Evolutionary conservation across 1,140 invertebrate genomes (phyloP).

Genomic region (Rhopalosiphum padi): DNA sequence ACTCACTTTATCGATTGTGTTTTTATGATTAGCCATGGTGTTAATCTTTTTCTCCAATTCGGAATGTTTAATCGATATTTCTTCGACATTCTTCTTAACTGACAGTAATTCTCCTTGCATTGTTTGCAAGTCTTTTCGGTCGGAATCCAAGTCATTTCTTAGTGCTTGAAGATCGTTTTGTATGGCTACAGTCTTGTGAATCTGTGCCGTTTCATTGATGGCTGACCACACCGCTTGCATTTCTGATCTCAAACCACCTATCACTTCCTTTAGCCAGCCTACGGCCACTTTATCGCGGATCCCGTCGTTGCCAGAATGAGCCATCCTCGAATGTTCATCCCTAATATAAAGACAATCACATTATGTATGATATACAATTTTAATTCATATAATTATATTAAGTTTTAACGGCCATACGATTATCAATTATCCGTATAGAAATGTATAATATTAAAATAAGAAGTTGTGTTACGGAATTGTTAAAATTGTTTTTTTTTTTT

Average conservation of each 20-base stretch:
- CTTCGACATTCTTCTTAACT: conserved; percentile 44
- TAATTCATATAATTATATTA: background rate
- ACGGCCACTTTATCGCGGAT: conserved; percentile 37
- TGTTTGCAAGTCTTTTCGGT: conserved; percentile 37
- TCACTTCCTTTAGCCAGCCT: conserved; percentile 49
- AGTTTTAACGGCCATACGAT: background rate
- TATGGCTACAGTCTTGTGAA: conserved; percentile 27
- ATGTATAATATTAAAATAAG: background rate
- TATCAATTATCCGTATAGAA: background rate
- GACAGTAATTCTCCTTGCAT: conserved; percentile 45
- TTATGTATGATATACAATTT: background rate
- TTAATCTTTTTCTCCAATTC: conserved; percentile 42
- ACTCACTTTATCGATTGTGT: background rate
- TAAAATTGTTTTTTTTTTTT: background rate
- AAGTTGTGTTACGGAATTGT: background rate
- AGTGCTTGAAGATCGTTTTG: conserved; percentile 47
- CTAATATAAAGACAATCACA: conserved; percentile 10
- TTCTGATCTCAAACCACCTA: conserved; percentile 42
- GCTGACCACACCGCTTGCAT: conserved; percentile 53
- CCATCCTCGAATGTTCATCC: conserved; percentile 18
- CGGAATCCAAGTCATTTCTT: conserved; percentile 28
- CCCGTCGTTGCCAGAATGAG: background rate
- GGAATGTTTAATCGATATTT: background rate
- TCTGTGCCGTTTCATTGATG: conserved; percentile 38
- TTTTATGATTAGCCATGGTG: conserved; percentile 5